These are phyloP conservation scores for Acrocyrtus sp. DNA, from an alignment of 2,888 invertebrate species.

Conservation along the genomic window DNA sequence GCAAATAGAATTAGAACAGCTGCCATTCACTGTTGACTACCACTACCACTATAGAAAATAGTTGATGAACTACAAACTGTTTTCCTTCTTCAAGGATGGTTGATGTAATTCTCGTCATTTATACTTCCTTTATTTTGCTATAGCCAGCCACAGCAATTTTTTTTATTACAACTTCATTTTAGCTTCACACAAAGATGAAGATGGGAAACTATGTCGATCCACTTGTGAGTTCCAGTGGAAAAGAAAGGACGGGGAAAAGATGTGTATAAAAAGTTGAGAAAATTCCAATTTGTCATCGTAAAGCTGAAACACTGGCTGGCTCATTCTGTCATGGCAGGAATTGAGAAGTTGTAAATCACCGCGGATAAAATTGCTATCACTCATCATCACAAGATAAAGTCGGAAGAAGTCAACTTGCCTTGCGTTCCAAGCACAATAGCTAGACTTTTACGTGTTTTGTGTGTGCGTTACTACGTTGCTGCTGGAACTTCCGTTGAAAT, in stretches of 20 bases:
- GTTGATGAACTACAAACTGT: no score
- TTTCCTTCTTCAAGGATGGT: no score
- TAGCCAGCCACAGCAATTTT: no score
- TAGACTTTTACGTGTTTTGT: no score
- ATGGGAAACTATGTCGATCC: background rate
- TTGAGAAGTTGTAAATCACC: constrained; percentile 49
- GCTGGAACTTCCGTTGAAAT: no score
- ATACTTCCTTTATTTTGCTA: no score
- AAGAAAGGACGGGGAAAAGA: background rate
- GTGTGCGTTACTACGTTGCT: no score
- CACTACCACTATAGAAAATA: no score
- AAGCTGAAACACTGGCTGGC: constrained; percentile 1
- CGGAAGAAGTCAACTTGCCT: constrained; percentile 15
- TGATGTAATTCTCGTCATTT: no score
- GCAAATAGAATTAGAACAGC: no score
- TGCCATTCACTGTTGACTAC: no score
- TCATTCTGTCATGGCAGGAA: background rate
- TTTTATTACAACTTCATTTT: no score
- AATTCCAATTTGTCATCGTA: constrained; percentile 41
- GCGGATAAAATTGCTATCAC: constrained; percentile 38
- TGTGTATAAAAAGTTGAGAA: constrained; percentile 12
- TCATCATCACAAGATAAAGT: constrained; percentile 38
- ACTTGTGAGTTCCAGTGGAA: background rate
- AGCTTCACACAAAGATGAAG: background rate
- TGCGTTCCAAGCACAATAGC: constrained; percentile 5